Conservation (phyloP, 1,140 invertebrate species). For the Neoseiulus cucumeris region DNA sequence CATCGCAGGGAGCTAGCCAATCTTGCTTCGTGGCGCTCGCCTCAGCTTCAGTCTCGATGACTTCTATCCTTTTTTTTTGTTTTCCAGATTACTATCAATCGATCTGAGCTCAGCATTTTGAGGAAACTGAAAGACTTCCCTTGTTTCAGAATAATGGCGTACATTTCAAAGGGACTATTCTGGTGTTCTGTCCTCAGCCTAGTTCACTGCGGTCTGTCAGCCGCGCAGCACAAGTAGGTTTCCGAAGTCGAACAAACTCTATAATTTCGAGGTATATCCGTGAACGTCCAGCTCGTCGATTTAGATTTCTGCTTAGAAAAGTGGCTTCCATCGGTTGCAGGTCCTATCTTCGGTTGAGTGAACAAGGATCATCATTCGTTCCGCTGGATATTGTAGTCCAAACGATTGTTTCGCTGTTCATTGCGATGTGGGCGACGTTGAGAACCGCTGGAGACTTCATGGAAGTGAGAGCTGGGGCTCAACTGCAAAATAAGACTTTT, state of each 20-base stretch:
- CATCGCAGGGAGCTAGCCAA: too few relatives aligned
- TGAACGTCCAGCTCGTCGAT: neutral
- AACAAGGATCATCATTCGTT: neutral
- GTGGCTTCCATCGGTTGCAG: neutral
- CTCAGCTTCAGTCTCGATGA: too few relatives aligned
- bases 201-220: constrained; percentile 2
- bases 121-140: neutral
- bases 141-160: neutral
- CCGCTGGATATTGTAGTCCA: neutral
- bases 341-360: constrained; percentile 1
- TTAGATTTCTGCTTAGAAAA: too few relatives aligned
- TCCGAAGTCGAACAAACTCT: too few relatives aligned
- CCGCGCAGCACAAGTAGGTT: constrained; percentile 1
- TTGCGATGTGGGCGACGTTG: neutral
- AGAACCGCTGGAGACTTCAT: neutral
- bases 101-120: too few relatives aligned
- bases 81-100: too few relatives aligned
- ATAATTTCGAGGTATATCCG: neutral
- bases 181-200: constrained; percentile 2
- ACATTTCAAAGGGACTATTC: neutral
- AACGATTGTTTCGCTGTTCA: neutral
- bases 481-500: constrained; percentile 4
- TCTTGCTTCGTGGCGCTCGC: too few relatives aligned
- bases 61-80: too few relatives aligned
- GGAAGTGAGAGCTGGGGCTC: neutral